These are phyloP conservation scores for Odontophorus gujanensis DNA, from an alignment of 2,113 vertebrate species.

Conservation along the genomic window DNA sequence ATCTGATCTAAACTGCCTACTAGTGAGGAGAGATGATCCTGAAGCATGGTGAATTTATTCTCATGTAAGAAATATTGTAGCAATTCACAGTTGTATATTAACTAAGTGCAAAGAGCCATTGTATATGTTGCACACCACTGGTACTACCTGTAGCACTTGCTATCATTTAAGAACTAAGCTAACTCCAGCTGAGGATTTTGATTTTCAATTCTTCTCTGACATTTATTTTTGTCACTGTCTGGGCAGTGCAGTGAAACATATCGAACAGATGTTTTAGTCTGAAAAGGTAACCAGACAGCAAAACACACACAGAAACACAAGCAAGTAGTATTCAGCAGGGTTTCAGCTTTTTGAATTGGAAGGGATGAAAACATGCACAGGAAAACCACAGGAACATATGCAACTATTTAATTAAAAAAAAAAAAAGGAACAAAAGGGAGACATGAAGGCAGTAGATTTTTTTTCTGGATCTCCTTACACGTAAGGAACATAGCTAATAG, in stretches of 20 bases:
- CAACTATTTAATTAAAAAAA: not conserved
- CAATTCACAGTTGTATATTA: not conserved
- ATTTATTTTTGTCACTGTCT: not conserved
- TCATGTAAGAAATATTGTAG: not conserved
- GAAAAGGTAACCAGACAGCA: constrained; percentile 12
- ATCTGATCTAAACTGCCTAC: fast-evolving
- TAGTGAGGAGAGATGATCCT: not conserved
- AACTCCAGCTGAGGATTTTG: constrained; percentile 34
- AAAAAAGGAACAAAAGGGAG: not conserved
- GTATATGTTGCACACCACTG: not conserved
- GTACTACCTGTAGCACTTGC: not conserved
- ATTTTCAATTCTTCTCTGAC: constrained; percentile 45
- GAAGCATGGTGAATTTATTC: not conserved
- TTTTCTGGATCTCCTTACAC: not conserved
- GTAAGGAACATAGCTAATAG: not conserved
- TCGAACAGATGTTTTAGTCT: constrained; percentile 28
- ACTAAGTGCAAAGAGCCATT: not conserved
- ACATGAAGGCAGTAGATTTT: not conserved
- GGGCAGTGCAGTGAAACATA: constrained; percentile 30
- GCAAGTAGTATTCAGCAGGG: not conserved
- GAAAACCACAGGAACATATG: not conserved
- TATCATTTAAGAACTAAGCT: constrained; percentile 38
- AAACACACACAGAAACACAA: not conserved
- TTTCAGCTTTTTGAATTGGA: not conserved
- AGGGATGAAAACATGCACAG: not conserved